Conservation (phyloP, 2,113 vertebrate genomes). For the Lepidothrix coronata region DNA sequence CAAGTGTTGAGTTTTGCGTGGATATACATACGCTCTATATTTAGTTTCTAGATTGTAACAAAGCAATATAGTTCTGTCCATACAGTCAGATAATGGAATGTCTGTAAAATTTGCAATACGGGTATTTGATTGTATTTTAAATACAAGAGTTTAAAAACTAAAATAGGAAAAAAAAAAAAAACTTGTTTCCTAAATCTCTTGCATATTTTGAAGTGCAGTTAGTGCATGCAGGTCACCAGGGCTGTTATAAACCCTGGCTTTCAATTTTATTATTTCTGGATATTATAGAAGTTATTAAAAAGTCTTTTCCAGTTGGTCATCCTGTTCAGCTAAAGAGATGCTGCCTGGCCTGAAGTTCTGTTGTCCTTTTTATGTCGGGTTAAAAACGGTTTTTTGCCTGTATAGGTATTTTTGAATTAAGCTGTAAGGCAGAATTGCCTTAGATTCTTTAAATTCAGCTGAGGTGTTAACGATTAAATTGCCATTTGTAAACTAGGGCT, state of each 20-base stretch:
- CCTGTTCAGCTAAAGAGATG: conserved; percentile 19
- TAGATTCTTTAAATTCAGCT: background rate
- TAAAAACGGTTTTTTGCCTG: conserved; percentile 37
- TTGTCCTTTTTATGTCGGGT: conserved; percentile 53
- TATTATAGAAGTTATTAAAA: background rate
- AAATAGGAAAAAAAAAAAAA: background rate
- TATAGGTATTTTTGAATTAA: conserved; percentile 42
- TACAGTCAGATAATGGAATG: conserved; percentile 59
- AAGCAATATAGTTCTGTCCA: conserved; percentile 72
- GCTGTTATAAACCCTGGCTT: background rate
- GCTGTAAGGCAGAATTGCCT: conserved; percentile 41
- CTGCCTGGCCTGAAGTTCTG: conserved; percentile 43
- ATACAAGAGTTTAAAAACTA: background rate
- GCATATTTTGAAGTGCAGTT: conserved; percentile 56
- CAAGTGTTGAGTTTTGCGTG: background rate
- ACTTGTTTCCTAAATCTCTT: background rate
- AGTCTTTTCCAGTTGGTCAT: background rate
- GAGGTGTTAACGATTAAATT: background rate
- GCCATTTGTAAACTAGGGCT: conserved; percentile 44
- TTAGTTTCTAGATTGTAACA: conserved; percentile 48
- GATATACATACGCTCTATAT: conserved; percentile 9
- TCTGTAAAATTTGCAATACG: conserved; percentile 67
- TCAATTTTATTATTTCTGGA: background rate
- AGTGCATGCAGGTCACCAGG: conserved; percentile 19
- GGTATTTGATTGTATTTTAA: conserved; percentile 70